Base-by-base conservation (phyloP, 2,888 invertebrate genomes). In the Bembecia ichneumoniformis region DNA sequence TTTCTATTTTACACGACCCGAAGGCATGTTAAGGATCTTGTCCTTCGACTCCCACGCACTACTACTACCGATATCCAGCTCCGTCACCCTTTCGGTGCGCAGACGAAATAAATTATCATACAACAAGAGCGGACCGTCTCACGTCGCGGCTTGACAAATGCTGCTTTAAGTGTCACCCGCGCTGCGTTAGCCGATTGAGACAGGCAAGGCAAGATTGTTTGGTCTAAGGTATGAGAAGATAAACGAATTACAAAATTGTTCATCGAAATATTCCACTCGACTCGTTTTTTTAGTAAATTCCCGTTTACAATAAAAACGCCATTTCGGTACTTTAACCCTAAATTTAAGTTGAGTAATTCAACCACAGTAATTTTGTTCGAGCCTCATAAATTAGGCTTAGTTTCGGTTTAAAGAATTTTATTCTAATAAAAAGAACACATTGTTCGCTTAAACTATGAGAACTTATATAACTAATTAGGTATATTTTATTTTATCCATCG, bases 131-230 rank as follows among this genome's bases (percentile, higher is more conserved):
- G 53, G 52, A 46, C 55, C 50, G 55, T 49, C 52, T 49, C 54
- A 59, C 50, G 55, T 49, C 52, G 50, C 54, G 59, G 56, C 56
- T 52, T 65, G 65, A 71, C 64, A 63, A 70, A 71, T 66, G 64
- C 55, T 55, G 53, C 52, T 59, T 59, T 57, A 62, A 57, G 57
- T 63, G 60, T 61, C 58, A 49, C 57, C 54, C 51, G 48, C 43
- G 51, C 47, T 47, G 57, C 58, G 56, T 59, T 58, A 58, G 51
- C 50, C 51, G 55, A 57, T 62, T 60, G 53, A 54, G 55, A 60
- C 55, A 17, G n/a, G 17, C 16, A 35, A 9, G 20, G 7, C 28
- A 28, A 46, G 36, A 40, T 20, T 16, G 14, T 17, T 1, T 44
- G 15, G 44, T 17, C 15, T 44, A 15, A 16, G 44, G 10, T 2